Percentiles rank a stretch among this genome's conserved stretches.
Conservation (phyloP, 2,113 vertebrate species). For the Austrofundulus limnaeus region DNA sequence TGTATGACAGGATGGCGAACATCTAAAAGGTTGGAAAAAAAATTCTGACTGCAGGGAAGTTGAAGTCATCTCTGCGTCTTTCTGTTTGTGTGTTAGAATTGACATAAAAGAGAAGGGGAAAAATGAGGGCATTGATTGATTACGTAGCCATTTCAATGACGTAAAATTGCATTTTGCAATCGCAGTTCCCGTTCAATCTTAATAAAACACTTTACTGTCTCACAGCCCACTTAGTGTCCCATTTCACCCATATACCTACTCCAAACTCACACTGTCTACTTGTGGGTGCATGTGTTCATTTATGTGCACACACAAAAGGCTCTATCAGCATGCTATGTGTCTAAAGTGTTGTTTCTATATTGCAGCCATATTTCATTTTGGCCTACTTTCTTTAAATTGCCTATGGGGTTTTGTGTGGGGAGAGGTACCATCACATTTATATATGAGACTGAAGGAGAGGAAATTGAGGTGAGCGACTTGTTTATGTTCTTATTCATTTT, state of each 20-base stretch:
- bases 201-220: slow-evolving; percentile 66
- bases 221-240: slow-evolving; percentile 63
- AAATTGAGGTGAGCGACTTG: slow-evolving; percentile 65
- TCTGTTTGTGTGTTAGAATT: slow-evolving; percentile 28
- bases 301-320: slow-evolving; percentile 53
- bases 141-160: slow-evolving; percentile 41
- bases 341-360: slow-evolving; percentile 82
- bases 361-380: slow-evolving; percentile 83
- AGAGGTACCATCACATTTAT: slow-evolving; percentile 77
- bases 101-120: neutral
- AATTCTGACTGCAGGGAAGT: slow-evolving; percentile 25
- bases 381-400: slow-evolving; percentile 81
- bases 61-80: neutral
- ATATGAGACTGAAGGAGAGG: slow-evolving; percentile 72
- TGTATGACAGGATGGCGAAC: slow-evolving; percentile 47
- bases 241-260: slow-evolving; percentile 40
- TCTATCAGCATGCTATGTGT: slow-evolving; percentile 73
- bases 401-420: slow-evolving; percentile 78
- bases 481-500: slow-evolving; percentile 70
- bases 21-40: slow-evolving; percentile 58
- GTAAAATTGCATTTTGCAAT: slow-evolving; percentile 63
- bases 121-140: slow-evolving; percentile 50
- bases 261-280: slow-evolving; percentile 46
- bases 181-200: slow-evolving; percentile 65
- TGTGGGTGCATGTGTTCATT: slow-evolving; percentile 27